phyloP scores from a whole-genome alignment of 92 coral and sea anemone genomes.

The Scolanthus callimorphus region DNA sequence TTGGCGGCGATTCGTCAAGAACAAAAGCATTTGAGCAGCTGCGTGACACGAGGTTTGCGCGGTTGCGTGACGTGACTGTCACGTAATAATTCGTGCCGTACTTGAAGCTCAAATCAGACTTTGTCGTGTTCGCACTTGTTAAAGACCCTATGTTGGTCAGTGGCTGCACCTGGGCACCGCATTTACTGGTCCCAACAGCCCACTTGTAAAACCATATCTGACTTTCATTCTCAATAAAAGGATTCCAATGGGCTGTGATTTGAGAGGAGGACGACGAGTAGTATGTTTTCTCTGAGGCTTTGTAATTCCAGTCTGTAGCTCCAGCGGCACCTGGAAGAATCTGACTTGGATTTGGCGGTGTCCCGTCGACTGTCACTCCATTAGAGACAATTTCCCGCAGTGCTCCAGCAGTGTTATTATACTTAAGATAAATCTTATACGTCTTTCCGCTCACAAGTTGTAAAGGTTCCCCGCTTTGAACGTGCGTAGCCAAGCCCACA shows the following conservation, averaged over 20 bases:
- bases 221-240: conserved; percentile 80
- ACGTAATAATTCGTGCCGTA: conserved; percentile 76
- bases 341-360: conserved; percentile 65
- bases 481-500: conserved; percentile 93
- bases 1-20: conserved; percentile 73
- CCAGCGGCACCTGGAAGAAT: conserved; percentile 52
- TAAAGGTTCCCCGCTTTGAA: conserved; percentile 43
- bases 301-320: conserved; percentile 53
- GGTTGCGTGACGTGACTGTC: conserved; percentile 77
- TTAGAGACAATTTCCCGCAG: conserved; percentile 70
- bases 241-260: conserved; percentile 71
- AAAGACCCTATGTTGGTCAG: conserved; percentile 77
- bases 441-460: conserved; percentile 62
- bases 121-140: conserved; percentile 66
- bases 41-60: conserved; percentile 79
- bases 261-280: conserved; percentile 50
- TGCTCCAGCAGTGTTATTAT: conserved; percentile 74
- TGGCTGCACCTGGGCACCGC: conserved; percentile 93
- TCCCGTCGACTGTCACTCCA: conserved; percentile 80
- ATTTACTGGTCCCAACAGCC: conserved; percentile 86
- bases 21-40: conserved; percentile 85
- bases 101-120: conserved; percentile 43
- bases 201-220: conserved; percentile 94
- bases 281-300: conserved; percentile 42
- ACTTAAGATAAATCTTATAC: conserved; percentile 64